These are phyloP conservation scores for Corapipo altera DNA, from an alignment of 2,113 vertebrate species.

Conservation along the genomic window DNA sequence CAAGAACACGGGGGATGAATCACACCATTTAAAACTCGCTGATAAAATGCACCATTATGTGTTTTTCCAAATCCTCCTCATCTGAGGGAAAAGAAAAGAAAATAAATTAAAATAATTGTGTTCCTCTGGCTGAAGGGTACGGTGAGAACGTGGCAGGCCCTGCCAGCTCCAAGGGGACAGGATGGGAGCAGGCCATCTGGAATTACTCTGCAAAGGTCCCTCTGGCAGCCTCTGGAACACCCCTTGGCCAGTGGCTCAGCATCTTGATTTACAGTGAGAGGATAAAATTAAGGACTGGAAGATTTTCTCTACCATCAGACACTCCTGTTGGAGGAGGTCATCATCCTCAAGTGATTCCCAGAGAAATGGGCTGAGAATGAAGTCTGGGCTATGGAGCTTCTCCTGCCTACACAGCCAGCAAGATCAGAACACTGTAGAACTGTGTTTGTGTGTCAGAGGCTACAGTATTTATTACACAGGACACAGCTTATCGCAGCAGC, in stretches of 20 bases:
- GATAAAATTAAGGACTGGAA: not conserved
- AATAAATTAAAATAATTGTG: not conserved
- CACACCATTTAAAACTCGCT: not conserved
- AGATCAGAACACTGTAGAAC: not conserved
- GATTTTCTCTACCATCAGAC: not conserved
- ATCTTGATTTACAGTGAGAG: not conserved
- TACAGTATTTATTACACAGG: not conserved
- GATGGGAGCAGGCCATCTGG: not conserved
- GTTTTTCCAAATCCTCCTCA: not conserved
- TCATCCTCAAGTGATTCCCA: not conserved
- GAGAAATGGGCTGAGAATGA: not conserved
- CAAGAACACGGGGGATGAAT: slow-evolving; percentile 28
- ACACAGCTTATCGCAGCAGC: not conserved
- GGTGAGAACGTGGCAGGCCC: accelerated
- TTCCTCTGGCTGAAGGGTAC: not conserved
- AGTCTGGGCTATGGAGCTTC: not conserved
- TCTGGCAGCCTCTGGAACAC: not conserved
- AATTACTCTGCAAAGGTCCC: not conserved
- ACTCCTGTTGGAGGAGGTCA: not conserved
- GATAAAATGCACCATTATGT: not conserved
- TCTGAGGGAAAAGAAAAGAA: not conserved
- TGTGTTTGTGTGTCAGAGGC: not conserved
- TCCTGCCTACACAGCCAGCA: not conserved
- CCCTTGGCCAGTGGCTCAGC: not conserved
- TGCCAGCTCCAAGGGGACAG: not conserved